Evolutionary conservation across 2,113 vertebrate species (phyloP), one percentile per base, ranked within the genome.

Genomic region (Emydocephalus ijimae): DNA sequence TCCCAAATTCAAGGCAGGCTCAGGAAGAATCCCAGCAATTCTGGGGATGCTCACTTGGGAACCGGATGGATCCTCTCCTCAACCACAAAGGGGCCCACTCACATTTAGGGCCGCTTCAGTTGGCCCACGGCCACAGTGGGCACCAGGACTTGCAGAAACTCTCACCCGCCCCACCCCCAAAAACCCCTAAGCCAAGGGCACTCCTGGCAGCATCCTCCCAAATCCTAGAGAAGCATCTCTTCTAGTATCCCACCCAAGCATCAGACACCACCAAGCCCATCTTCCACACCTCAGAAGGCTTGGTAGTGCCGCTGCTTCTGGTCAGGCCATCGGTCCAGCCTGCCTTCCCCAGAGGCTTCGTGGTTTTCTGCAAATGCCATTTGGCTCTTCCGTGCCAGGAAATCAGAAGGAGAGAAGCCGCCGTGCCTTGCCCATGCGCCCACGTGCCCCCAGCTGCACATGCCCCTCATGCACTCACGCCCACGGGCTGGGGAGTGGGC

Each of bases 361-460:
- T 2, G 69, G 87, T 4, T 94, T 96, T 39, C 69, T 94, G 0
- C 2, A 21, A 0, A 7, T 52, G 3, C 93, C 94, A 94, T 21
- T 90, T 90, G 96, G 92, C 96, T 96, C 96, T 97, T 98, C 98
- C 98, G 97, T 97, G 97, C 97, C 97, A 69, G 94, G 2, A 23
- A 50, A 0, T 3, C 85, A 57, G 92, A 91, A 91, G 3, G 54
- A 54, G 90, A 74, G 89, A 87, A 0, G 34, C 18, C 50, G 90
- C 23, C 1, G 21, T 23, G 18, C 14, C 12, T 54, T 34, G 57
- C 69, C 55, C 24, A 26, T 3, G 55, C 87, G 9, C 39, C 14
- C 59, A 43, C 1, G 3, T 24, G 5, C 20, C n/a, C 9, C 26
- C 15, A 87, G 57, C 21, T 34, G 54, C 18, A 21, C 12, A 2